Conservation (phyloP, 2,113 vertebrate genomes). For the Neodontobutis hainanensis region DNA sequence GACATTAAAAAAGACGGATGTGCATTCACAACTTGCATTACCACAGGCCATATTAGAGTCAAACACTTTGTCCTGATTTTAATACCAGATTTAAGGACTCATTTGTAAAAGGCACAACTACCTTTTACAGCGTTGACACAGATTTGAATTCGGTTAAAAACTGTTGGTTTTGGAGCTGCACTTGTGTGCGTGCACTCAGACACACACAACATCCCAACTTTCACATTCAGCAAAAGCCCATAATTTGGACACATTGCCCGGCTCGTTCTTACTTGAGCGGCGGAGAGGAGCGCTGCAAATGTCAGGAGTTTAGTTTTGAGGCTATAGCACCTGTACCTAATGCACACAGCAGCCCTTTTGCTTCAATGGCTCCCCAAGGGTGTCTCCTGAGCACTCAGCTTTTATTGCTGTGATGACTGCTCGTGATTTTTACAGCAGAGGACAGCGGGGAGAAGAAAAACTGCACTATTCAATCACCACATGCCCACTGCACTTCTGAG, state of each 20-base stretch:
- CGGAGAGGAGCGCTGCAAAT: constrained; percentile 56
- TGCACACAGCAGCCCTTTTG: constrained; percentile 34
- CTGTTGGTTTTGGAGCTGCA: too few species aligned
- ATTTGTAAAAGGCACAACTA: too few species aligned
- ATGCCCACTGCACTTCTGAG: constrained; percentile 13
- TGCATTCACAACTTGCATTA: too few species aligned
- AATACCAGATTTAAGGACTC: too few species aligned
- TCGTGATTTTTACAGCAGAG: constrained; percentile 48
- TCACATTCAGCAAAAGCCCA: constrained; percentile 47
- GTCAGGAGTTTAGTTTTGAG: constrained; percentile 65
- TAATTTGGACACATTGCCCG: constrained; percentile 59
- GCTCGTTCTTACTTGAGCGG: constrained; percentile 37
- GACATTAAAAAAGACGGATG: too few species aligned
- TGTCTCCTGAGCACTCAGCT: constrained; percentile 46
- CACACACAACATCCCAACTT: background rate
- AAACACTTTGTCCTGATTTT: too few species aligned
- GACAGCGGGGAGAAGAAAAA: constrained; percentile 43
- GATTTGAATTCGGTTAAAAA: too few species aligned
- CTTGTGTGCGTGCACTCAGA: too few species aligned
- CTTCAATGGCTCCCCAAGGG: constrained; percentile 47
- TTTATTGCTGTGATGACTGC: constrained; percentile 63
- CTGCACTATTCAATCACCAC: constrained; percentile 30
- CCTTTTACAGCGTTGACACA: too few species aligned
- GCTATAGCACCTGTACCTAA: constrained; percentile 61
- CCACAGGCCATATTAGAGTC: too few species aligned